A percentile compares a stretch with the other conserved stretches of the same genome.
Conservation (phyloP, 2,113 vertebrate species). For the Accipiter virgatus region DNA sequence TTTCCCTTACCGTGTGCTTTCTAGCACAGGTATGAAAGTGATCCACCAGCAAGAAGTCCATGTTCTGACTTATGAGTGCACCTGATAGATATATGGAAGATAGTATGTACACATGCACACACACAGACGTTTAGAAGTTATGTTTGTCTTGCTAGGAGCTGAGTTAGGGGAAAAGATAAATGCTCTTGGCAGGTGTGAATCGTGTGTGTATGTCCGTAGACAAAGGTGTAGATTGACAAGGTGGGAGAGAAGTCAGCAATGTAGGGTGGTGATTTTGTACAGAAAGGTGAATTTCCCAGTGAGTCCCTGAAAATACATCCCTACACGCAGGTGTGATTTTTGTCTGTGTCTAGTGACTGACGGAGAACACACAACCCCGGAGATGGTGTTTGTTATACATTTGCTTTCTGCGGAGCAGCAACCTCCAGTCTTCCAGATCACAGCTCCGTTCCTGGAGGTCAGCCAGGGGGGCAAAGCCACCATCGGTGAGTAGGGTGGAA, state of each 20-base stretch:
- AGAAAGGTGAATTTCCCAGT: not conserved
- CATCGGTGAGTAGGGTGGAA: slow-evolving; percentile 78
- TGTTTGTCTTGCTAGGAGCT: not conserved
- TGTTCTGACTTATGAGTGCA: not conserved
- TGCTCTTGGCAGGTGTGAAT: not conserved
- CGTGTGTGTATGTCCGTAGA: not conserved
- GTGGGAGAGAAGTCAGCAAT: not conserved
- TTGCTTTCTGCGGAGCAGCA: slow-evolving; percentile 81
- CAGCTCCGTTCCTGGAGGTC: slow-evolving; percentile 86
- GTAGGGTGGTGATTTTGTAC: not conserved
- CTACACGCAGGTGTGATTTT: not conserved
- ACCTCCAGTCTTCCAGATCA: slow-evolving; percentile 83
- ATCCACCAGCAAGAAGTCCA: not conserved
- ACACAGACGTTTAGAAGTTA: not conserved
- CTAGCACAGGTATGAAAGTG: not conserved
- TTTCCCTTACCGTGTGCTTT: not conserved
- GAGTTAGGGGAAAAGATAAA: not conserved
- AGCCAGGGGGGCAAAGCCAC: slow-evolving; percentile 80
- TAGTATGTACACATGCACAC: not conserved
- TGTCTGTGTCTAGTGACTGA: slow-evolving; percentile 81
- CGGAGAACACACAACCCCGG: slow-evolving; percentile 84
- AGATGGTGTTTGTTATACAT: slow-evolving; percentile 88
- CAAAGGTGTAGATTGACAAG: not conserved
- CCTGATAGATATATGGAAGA: not conserved
- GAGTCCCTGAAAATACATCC: not conserved